These are phyloP conservation scores for Chaetoderma sp. DNA, from an alignment of 2,888 invertebrate genomes.

Conservation along the genomic window DNA sequence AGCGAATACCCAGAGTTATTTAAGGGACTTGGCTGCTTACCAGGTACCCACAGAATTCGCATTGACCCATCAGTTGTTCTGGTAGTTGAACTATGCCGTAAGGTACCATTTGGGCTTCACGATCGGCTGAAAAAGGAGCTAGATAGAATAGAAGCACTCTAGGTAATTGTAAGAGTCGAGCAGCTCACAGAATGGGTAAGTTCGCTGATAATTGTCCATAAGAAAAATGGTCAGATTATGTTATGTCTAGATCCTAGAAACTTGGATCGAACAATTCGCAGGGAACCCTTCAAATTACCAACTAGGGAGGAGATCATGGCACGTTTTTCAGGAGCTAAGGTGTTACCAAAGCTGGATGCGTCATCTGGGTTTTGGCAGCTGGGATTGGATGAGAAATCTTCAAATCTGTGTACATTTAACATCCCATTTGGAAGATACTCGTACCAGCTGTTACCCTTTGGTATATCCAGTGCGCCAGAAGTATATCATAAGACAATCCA, in stretches of 20 bases:
- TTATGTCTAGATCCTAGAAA: constrained; percentile 41
- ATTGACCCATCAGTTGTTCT: constrained; percentile 29
- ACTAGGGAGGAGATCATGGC: constrained; percentile 38
- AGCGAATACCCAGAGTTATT: constrained; percentile 12
- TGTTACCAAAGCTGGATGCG: constrained; percentile 37
- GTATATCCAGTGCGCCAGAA: constrained; percentile 4
- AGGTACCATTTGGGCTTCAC: constrained; percentile 30
- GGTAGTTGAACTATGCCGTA: constrained; percentile 35
- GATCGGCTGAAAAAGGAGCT: constrained; percentile 36
- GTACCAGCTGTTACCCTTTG: constrained; percentile 8
- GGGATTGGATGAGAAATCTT: constrained; percentile 18
- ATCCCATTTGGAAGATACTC: constrained; percentile 33
- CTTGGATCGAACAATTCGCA: constrained; percentile 34
- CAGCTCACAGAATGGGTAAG: constrained; percentile 44
- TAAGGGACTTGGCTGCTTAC: constrained; percentile 35
- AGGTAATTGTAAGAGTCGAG: constrained; percentile 34
- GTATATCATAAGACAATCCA: constrained; percentile 14
- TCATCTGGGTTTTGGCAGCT: constrained; percentile 38
- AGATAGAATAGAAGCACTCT: constrained; percentile 24
- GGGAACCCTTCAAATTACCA: constrained; percentile 38
- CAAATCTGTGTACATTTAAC: constrained; percentile 26
- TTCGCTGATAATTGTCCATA: constrained; percentile 32
- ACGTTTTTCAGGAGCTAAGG: constrained; percentile 24
- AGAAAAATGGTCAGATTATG: constrained; percentile 36
- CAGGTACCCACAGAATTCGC: constrained; percentile 28